A percentile compares a stretch with the other conserved stretches of the same genome.
phyloP scores from a whole-genome alignment of 2,113 vertebrate species.

The Gallinago paraguaiae region DNA sequence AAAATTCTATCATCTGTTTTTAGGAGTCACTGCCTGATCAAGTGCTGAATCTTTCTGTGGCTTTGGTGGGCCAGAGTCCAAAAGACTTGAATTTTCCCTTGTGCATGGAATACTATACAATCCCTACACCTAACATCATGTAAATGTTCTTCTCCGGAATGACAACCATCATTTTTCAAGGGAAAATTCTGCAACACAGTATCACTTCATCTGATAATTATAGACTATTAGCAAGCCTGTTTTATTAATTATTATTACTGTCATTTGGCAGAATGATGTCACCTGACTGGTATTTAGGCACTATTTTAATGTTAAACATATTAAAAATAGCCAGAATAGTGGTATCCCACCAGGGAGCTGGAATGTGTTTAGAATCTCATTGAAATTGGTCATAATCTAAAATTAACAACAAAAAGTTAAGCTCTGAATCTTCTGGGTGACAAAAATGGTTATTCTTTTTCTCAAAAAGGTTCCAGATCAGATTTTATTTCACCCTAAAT shows the following conservation, averaged over 20 bases:
- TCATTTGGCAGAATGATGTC: background rate
- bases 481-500: background rate
- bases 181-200: background rate
- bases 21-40: background rate
- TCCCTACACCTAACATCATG: background rate
- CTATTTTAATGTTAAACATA: background rate
- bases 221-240: background rate
- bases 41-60: background rate
- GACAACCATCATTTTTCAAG: background rate
- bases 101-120: background rate
- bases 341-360: background rate
- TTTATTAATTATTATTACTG: background rate
- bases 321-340: background rate
- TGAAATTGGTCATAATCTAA: background rate
- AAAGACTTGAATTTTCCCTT: background rate
- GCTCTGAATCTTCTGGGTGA: background rate
- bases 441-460: background rate
- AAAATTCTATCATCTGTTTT: background rate
- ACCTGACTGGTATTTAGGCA: background rate
- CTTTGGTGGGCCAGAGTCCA: background rate
- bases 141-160: background rate
- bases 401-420: background rate
- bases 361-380: background rate
- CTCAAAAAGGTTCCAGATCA: background rate
- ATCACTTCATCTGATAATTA: background rate